These are phyloP conservation scores for Drosophila rellima DNA, from an alignment of 2,888 invertebrate genomes.

Conservation along the genomic window DNA sequence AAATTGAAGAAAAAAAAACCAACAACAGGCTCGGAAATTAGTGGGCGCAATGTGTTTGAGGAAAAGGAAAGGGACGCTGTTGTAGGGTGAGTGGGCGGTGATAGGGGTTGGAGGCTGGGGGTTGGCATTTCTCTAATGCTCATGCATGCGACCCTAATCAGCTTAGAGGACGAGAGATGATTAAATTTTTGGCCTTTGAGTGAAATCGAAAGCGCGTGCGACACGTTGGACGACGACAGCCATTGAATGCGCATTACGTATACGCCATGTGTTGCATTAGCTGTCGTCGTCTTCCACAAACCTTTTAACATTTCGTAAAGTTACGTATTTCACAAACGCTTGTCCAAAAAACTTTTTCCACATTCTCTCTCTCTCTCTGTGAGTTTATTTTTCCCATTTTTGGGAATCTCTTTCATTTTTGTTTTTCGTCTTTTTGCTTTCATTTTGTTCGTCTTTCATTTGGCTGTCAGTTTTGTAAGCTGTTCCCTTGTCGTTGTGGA, in stretches of 20 bases:
- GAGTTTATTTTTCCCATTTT: slow-evolving; percentile 2
- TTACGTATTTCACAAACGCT: slow-evolving; percentile 37
- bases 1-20: slow-evolving; percentile 4
- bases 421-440: slow-evolving; percentile 8
- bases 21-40: slow-evolving; percentile 14
- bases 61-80: not conserved
- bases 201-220: slow-evolving; percentile 49
- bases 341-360: slow-evolving; percentile 37
- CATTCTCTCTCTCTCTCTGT: slow-evolving; percentile 15
- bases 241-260: slow-evolving; percentile 65
- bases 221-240: slow-evolving; percentile 40
- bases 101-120: no score
- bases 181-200: slow-evolving; percentile 68
- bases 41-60: not conserved
- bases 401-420: slow-evolving; percentile 20
- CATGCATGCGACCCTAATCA: slow-evolving; percentile 72
- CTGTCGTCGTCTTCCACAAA: slow-evolving; percentile 27
- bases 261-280: slow-evolving; percentile 74
- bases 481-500: slow-evolving; percentile 43
- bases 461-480: slow-evolving; percentile 51
- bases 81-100: not conserved
- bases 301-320: slow-evolving; percentile 43
- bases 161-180: slow-evolving; percentile 72
- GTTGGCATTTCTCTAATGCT: not conserved
- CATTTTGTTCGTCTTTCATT: slow-evolving; percentile 27